Conservation (phyloP, 1,140 invertebrate species). For the Reticulitermes speratus region DNA sequence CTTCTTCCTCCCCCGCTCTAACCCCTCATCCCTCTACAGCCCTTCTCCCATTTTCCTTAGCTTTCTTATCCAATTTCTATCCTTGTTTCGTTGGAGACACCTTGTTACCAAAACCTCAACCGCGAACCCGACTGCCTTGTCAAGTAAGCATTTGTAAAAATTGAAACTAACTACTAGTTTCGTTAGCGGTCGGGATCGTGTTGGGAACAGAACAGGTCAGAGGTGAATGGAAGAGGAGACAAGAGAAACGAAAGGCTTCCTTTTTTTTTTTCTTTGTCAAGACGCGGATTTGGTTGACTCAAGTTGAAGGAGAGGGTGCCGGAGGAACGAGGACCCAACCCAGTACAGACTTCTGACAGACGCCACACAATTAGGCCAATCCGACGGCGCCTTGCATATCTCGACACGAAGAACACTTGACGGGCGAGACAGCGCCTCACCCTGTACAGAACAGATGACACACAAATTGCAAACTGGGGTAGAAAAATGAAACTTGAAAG, state of each 20-base stretch:
- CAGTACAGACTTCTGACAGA: slow-evolving; percentile 15
- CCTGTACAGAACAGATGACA: background rate
- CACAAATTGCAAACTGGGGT: background rate
- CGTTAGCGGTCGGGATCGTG: background rate
- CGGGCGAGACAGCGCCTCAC: background rate
- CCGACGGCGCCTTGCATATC: background rate
- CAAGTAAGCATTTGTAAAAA: slow-evolving; percentile 31
- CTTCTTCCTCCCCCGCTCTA: background rate
- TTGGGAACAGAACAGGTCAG: background rate
- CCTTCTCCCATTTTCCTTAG: background rate
- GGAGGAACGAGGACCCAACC: background rate
- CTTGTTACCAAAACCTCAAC: slow-evolving; percentile 15
- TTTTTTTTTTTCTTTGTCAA: background rate
- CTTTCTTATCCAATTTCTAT: background rate
- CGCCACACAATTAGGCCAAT: slow-evolving; percentile 35
- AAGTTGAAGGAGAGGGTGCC: background rate
- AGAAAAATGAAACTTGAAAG: background rate
- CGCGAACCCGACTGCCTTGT: background rate
- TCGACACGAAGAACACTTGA: background rate
- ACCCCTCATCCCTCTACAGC: too few relatives aligned
- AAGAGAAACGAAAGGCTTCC: background rate
- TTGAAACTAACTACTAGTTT: slow-evolving; percentile 26
- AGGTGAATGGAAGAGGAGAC: background rate
- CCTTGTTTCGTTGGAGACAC: slow-evolving; percentile 6
- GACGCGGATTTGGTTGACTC: slow-evolving; percentile 27